These are phyloP conservation scores for Pipra filicauda DNA, from an alignment of 2,113 vertebrate species.

Conservation along the genomic window DNA sequence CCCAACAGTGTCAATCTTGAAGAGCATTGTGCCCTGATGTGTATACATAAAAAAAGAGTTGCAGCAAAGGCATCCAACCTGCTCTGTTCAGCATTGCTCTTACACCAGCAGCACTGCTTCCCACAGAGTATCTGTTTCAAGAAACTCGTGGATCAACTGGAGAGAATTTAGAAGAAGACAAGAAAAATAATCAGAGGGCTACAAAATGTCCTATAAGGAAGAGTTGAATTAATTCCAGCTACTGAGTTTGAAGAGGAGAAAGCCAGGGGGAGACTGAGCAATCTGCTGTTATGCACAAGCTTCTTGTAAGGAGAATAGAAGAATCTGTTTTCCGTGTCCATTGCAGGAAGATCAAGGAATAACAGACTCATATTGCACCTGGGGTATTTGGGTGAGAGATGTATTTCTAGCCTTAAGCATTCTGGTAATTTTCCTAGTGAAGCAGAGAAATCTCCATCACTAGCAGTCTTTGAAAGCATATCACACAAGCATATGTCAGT, in stretches of 20 bases:
- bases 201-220: background rate
- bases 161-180: background rate
- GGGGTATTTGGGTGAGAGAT: background rate
- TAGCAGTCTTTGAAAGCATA: background rate
- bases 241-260: background rate
- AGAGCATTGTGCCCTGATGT: background rate
- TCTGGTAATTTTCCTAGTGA: background rate
- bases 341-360: background rate
- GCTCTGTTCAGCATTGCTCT: background rate
- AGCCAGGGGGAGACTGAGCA: background rate
- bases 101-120: background rate
- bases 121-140: background rate
- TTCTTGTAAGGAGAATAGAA: background rate
- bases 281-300: background rate
- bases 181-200: background rate
- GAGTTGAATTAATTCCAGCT: background rate
- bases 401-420: background rate
- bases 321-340: background rate
- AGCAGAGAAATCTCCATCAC: background rate
- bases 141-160: background rate
- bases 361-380: background rate
- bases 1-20: background rate
- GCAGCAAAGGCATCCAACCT: background rate
- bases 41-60: background rate
- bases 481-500: background rate